Conservation (phyloP, 2,797 vertebrate species). For the Coregonus ussuriensis region DNA sequence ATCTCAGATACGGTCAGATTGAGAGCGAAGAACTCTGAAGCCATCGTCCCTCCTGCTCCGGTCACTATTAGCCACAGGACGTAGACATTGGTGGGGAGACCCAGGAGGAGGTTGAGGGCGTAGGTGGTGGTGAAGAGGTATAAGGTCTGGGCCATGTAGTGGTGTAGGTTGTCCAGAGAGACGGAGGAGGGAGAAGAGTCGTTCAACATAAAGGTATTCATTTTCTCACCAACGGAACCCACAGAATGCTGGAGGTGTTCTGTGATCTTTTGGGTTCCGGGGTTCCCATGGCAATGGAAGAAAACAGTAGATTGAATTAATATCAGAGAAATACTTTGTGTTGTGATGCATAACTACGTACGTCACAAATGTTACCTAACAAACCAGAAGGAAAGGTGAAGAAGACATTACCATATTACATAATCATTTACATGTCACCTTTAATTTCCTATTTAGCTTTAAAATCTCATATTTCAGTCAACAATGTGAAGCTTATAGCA, state of each 20-base stretch:
- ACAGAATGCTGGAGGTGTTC: slow-evolving; percentile 55
- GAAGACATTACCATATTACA: too few relatives aligned
- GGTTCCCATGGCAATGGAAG: slow-evolving; percentile 51
- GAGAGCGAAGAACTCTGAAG: too few relatives aligned
- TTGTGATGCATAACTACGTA: neutral
- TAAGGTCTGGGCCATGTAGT: neutral
- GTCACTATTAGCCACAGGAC: too few relatives aligned
- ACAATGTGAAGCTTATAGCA: too few relatives aligned
- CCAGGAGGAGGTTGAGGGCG: neutral
- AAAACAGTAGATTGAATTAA: slow-evolving; percentile 33
- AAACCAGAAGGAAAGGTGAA: too few relatives aligned
- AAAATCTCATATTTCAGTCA: too few relatives aligned
- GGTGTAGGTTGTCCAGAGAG: neutral
- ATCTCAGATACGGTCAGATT: too few relatives aligned
- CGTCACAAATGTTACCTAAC: neutral
- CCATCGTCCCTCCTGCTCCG: too few relatives aligned
- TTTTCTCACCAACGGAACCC: slow-evolving; percentile 21
- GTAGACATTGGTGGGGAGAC: too few relatives aligned
- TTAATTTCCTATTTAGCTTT: too few relatives aligned
- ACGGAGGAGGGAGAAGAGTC: neutral
- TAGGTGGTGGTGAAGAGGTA: neutral
- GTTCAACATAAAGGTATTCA: slow-evolving; percentile 64
- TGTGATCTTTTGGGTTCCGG: slow-evolving; percentile 58
- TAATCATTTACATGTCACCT: too few relatives aligned
- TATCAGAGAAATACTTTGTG: neutral